phyloP scores from a whole-genome alignment of 2,888 invertebrate genomes.

The Lasioglossum figueresi region DNA sequence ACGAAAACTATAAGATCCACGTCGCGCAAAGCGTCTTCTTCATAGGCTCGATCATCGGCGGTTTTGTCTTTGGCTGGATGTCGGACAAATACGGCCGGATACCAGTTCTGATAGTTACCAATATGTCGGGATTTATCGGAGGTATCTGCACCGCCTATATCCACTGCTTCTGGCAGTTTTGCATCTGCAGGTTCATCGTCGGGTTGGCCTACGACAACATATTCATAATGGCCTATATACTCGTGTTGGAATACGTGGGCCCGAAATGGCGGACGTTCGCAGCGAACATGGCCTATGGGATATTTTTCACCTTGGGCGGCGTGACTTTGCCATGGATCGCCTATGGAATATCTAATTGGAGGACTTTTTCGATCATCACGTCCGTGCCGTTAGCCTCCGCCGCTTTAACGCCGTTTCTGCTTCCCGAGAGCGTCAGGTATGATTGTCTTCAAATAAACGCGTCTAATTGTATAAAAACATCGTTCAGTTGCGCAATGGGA shows the following conservation, averaged over 20 bases:
- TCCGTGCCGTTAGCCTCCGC: slow-evolving; percentile 28
- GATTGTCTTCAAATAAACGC: neutral
- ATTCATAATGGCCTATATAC: slow-evolving; percentile 67
- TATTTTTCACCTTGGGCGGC: slow-evolving; percentile 85
- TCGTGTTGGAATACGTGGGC: slow-evolving; percentile 85
- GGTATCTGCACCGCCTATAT: slow-evolving; percentile 64
- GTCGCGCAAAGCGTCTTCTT: slow-evolving; percentile 74
- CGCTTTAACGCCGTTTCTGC: neutral
- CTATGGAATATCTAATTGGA: slow-evolving; percentile 69
- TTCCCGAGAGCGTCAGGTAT: slow-evolving; percentile 56
- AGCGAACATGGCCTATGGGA: slow-evolving; percentile 85
- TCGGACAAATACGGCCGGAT: slow-evolving; percentile 50
- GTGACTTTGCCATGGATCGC: slow-evolving; percentile 85
- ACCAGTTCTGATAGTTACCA: slow-evolving; percentile 33
- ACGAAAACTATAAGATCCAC: slow-evolving; percentile 66
- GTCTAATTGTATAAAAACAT: neutral
- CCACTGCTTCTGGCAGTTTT: slow-evolving; percentile 67
- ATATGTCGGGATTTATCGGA: slow-evolving; percentile 53
- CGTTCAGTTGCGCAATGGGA: neutral
- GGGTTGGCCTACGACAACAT: slow-evolving; percentile 71
- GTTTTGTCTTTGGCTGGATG: slow-evolving; percentile 68
- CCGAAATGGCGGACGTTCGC: slow-evolving; percentile 85
- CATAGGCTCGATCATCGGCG: slow-evolving; percentile 72
- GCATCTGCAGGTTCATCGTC: slow-evolving; percentile 68
- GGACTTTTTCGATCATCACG: slow-evolving; percentile 17